These are phyloP conservation scores for Forficula auricularia DNA, from an alignment of 1,140 invertebrate species.

Conservation along the genomic window DNA sequence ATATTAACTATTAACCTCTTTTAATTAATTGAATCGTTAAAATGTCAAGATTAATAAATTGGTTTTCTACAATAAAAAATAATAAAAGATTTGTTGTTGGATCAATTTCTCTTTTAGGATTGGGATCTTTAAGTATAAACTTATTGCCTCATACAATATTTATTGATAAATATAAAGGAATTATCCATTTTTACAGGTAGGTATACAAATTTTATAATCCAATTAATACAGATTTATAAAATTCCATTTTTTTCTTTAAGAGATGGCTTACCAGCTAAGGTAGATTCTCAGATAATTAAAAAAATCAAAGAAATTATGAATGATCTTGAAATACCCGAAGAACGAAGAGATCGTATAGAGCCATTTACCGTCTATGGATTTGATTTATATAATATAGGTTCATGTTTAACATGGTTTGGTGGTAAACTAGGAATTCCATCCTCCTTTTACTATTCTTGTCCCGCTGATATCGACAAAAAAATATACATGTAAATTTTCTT, in stretches of 20 bases:
- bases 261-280: constrained; percentile 2
- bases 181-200: constrained; percentile 35
- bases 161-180: constrained; percentile 28
- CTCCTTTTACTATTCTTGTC: constrained; percentile 34
- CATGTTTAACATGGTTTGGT: constrained; percentile 26
- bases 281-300: constrained; percentile 10
- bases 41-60: constrained; percentile 3
- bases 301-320: constrained; percentile 30
- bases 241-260: constrained; percentile 6
- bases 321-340: constrained; percentile 28
- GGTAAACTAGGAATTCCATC: constrained; percentile 42
- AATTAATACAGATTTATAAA: constrained; percentile 5
- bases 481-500: constrained; percentile 28
- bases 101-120: constrained; percentile 9
- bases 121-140: constrained; percentile 17
- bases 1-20: too few relatives aligned
- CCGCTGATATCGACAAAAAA: constrained; percentile 27
- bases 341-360: constrained; percentile 24
- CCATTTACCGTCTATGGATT: constrained; percentile 45
- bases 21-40: too few relatives aligned
- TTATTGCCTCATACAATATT: constrained; percentile 32
- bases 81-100: constrained; percentile 17
- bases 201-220: constrained; percentile 13
- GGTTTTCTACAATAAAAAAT: constrained; percentile 18
- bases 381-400: constrained; percentile 37